Percentiles rank a stretch among this genome's conserved stretches.
Conservation (phyloP, 2,113 vertebrate genomes). For the Phaethornis superciliosus region DNA sequence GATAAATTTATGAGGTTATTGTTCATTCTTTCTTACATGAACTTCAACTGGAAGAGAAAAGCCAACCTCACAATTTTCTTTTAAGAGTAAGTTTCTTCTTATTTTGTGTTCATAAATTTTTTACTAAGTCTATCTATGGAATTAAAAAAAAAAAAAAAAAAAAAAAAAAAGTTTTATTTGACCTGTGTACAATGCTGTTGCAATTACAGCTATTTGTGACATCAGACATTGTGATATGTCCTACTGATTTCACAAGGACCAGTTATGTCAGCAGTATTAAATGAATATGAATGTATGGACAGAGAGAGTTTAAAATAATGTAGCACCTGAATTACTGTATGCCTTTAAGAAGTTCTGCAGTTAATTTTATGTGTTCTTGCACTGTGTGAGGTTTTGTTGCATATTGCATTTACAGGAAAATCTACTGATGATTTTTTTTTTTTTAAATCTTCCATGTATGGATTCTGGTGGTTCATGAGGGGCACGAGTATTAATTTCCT, state of each 20-base stretch:
- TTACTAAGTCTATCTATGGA: neutral
- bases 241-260: neutral
- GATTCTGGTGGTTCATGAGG: neutral
- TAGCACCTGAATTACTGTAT: neutral
- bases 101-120: neutral
- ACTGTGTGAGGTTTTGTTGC: neutral
- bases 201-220: neutral
- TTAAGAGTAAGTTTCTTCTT: neutral
- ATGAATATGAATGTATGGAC: neutral
- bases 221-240: neutral
- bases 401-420: neutral
- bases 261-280: neutral
- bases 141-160: neutral
- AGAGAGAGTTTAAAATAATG: conserved; percentile 1
- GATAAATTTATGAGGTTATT: neutral
- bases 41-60: neutral
- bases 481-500: neutral
- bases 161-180: neutral
- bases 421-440: neutral
- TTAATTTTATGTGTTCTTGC: neutral
- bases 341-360: neutral
- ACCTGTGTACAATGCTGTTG: neutral
- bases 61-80: neutral
- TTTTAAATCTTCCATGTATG: neutral
- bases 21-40: neutral